Evolutionary conservation across 2,888 invertebrate species (phyloP), one percentile per base, ranked within the genome.

Genomic region (Rhagophthalmus giganteus): DNA sequence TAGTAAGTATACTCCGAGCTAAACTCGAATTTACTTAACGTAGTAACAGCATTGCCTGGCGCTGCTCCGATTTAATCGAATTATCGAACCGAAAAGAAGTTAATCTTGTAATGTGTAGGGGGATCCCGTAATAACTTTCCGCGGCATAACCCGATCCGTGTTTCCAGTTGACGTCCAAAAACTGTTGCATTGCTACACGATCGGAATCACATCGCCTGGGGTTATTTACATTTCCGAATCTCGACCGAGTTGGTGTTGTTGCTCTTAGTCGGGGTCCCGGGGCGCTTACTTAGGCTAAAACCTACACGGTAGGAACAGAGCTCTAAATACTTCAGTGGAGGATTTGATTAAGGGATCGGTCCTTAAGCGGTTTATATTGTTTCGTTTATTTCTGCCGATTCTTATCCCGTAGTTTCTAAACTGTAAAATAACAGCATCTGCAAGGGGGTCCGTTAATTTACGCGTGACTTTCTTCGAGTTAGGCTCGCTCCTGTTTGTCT

Each of bases 41-140:
- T n/a, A n/a, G n/a, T n/a, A n/a, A n/a, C n/a, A n/a, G n/a, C 72
- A 72, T 67, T 68, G 65, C 70, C 69, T 64, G 62, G n/a, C 66
- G 63, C 67, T 66, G 71, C 68, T 72, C 67, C 70, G 74, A 74
- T 74, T 75, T 75, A 74, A 75, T 75, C 74, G 74, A 75, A 75
- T 75, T 74, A 75, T 75, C 74, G 74, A 71, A 74, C 74, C 75
- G 75, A 74, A 74, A 75, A 75, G 75, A 75, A 75, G 74, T 74
- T 75, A 75, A 75, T 75, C 75, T 75, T 74, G 73, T 73, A 74
- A 70, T 72, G 70, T 71, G 68, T 65, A 65, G 66, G 69, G 69
- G 66, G 65, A 65, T 65, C 62, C 61, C 56, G 62, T 63, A 67
- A 67, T 69, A 68, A 68, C 64, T 66, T 54, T 47, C 49, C 59